Base-by-base conservation (phyloP, 2,797 vertebrate genomes). In the Corythornis leucogaster region DNA sequence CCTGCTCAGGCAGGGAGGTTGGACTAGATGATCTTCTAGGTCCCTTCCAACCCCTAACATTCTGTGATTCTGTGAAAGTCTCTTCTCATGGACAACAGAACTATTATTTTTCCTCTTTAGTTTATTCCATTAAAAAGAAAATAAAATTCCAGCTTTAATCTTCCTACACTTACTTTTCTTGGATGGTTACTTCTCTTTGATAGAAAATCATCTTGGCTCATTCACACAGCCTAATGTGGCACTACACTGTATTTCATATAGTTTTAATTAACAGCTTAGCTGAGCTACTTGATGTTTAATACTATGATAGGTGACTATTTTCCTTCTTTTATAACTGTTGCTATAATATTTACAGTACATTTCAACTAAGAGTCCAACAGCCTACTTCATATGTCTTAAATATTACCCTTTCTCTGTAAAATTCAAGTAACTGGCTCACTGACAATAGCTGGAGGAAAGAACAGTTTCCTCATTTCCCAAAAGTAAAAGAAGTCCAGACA, bases 331-430 rank as follows among this genome's bases (percentile, higher is more conserved):
- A 10, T 71, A 95, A 91, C 73, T 91, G 77, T 77, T 93, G 74
- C 92, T 91, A 85, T 84, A 82, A 96, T 96, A 96, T 95, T 94
- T 95, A 93, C 91, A 90, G 90, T 89, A 74, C 38, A 95, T 94
- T 91, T 94, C 86, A 96, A 93, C 70, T 87, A 88, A 96, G 85
- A 30, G 91, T 94, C 71, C 78, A 70, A 91, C 53, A 94, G 91
- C 74, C 78, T 91, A 92, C 85, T 95, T 95, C 78, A 58, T 81
- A 73, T 95, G 95, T 97, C 96, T 96, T 96, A 97, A 93, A 96
- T 97, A 97, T 94, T 96, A 97, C 95, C 87, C 83, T 96, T 95
- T 94, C 91, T 87, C 69, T 91, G 92, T 69, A 95, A 96, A 94
- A 94, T 77, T 74, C 85, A 84, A 95, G 83, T 84, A 96, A 95